Percentiles rank a stretch among this genome's conserved stretches.
Conservation (phyloP, 2,113 vertebrate genomes). For the Neopipo cinnamomea region DNA sequence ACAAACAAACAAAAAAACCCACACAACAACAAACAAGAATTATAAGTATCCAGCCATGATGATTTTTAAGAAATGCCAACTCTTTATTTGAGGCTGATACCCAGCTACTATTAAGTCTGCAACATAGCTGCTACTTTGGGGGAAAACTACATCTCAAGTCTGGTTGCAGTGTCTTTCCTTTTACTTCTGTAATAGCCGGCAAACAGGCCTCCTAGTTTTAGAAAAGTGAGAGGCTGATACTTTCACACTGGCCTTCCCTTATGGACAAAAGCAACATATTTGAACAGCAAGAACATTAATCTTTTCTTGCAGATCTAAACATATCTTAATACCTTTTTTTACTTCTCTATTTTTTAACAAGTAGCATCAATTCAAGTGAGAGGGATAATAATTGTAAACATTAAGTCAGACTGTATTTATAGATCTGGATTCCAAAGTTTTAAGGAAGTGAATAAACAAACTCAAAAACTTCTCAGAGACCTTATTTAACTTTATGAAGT, state of each 20-base stretch:
- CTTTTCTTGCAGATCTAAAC: not conserved
- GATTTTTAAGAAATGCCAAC: not conserved
- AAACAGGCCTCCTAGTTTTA: not conserved
- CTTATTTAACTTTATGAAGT: not conserved
- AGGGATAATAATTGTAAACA: not conserved
- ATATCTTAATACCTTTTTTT: not conserved
- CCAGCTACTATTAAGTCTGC: not conserved
- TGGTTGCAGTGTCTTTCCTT: not conserved
- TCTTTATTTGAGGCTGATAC: not conserved
- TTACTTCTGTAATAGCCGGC: not conserved
- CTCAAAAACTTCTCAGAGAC: not conserved
- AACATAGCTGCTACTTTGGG: not conserved
- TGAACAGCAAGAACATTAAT: not conserved
- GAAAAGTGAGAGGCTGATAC: not conserved
- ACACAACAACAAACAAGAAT: not conserved
- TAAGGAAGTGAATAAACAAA: slow-evolving; percentile 26
- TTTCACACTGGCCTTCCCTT: not conserved
- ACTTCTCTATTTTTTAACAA: not conserved
- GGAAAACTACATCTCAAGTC: not conserved
- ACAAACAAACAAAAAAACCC: no score
- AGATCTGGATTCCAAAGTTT: not conserved
- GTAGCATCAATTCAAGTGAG: not conserved
- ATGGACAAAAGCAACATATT: not conserved
- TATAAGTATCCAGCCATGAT: not conserved
- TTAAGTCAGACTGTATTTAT: slow-evolving; percentile 18